Conservation (phyloP, 2,797 vertebrate species). For the Rhinogobio ventralis region DNA sequence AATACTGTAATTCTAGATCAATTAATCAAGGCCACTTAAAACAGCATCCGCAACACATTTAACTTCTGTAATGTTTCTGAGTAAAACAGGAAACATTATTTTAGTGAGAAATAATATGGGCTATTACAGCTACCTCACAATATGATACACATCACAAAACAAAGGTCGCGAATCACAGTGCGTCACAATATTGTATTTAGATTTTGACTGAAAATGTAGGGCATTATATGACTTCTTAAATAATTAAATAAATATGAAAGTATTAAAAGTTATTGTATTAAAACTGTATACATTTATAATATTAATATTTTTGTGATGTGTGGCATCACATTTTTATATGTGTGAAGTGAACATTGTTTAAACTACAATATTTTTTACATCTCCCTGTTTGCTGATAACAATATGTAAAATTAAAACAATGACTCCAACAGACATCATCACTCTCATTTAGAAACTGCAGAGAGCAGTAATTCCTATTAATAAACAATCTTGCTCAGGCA, state of each 20-base stretch:
- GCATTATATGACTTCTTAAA: neutral
- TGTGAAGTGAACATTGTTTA: neutral
- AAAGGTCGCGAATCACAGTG: neutral
- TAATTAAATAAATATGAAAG: neutral
- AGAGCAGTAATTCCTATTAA: constrained; percentile 9
- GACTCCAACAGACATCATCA: neutral
- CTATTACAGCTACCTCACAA: neutral
- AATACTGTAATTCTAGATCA: neutral
- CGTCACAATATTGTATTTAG: neutral
- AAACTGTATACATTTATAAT: neutral
- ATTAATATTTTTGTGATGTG: neutral
- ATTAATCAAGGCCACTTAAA: neutral
- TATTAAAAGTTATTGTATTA: neutral
- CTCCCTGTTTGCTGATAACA: neutral
- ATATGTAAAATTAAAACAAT: neutral
- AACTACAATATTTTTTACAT: neutral
- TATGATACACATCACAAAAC: neutral
- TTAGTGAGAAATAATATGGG: too few species aligned
- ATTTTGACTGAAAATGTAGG: neutral
- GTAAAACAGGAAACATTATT: neutral
- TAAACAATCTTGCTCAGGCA: constrained; percentile 5
- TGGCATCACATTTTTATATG: neutral
- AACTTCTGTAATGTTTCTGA: neutral
- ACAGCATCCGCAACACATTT: neutral
- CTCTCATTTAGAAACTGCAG: constrained; percentile 2